Conservation (phyloP, 2,888 invertebrate genomes). For the Cepaea hortensis region DNA sequence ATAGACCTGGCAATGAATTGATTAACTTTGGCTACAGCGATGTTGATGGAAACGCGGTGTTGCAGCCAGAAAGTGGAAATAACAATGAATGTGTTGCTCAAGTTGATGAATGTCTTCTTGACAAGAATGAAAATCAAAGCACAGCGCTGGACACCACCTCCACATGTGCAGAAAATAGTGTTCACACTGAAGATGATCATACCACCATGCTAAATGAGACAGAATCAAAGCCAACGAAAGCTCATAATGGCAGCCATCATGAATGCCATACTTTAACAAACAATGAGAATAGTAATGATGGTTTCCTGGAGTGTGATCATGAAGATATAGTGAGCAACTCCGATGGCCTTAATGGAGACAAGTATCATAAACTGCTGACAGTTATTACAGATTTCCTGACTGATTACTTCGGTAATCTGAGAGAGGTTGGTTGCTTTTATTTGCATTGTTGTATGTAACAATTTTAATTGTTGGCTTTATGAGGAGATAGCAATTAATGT, state of each 20-base stretch:
- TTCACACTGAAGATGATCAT: neutral
- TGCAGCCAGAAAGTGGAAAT: no score
- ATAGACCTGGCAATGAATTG: neutral
- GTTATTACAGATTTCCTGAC: slow-evolving; percentile 39
- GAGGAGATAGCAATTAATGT: no score
- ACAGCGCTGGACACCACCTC: no score
- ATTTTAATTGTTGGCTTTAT: no score
- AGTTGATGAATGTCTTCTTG: neutral
- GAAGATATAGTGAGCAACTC: slow-evolving; percentile 14
- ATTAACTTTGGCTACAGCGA: neutral
- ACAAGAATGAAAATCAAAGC: neutral
- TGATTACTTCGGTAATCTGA: slow-evolving; percentile 37
- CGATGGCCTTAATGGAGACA: slow-evolving; percentile 23
- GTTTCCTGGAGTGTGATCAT: slow-evolving; percentile 1
- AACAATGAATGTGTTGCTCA: neutral
- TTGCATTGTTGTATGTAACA: neutral
- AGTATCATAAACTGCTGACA: slow-evolving; percentile 28
- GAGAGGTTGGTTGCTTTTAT: slow-evolving; percentile 28
- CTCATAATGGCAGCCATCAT: neutral
- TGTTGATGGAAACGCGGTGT: neutral
- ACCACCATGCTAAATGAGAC: neutral
- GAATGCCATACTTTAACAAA: neutral
- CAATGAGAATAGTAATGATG: neutral
- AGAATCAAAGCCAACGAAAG: neutral
- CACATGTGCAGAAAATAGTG: neutral